phyloP scores from a whole-genome alignment of 2,797 vertebrate species.

The Centroberyx gerrardi region DNA sequence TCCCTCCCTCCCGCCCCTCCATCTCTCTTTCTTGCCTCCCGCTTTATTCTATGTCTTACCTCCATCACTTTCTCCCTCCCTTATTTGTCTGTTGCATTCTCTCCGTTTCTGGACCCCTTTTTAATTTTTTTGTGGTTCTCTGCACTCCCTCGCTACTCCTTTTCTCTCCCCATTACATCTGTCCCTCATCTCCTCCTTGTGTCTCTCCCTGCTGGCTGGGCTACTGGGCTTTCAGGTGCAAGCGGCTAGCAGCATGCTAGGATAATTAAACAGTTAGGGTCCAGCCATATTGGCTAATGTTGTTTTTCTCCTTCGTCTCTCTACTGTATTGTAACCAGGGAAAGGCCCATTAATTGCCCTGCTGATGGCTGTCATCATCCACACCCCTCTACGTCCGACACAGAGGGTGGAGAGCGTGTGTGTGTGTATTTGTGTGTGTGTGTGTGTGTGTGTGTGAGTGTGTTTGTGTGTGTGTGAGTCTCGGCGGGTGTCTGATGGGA shows the following conservation, averaged over 20 bases:
- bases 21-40: constrained; percentile 61
- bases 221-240: constrained; percentile 39
- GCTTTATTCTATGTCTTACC: constrained; percentile 54
- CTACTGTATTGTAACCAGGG: constrained; percentile 61
- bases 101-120: constrained; percentile 37
- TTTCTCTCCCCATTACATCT: constrained; percentile 7
- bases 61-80: constrained; percentile 57
- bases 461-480: constrained; percentile 55
- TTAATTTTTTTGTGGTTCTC: constrained; percentile 25
- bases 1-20: constrained; percentile 43
- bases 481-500: constrained; percentile 85
- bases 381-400: constrained; percentile 57
- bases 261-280: constrained; percentile 65
- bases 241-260: constrained; percentile 44
- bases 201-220: constrained; percentile 28
- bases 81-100: constrained; percentile 40
- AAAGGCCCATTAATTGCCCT: constrained; percentile 69
- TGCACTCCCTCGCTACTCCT: constrained; percentile 11
- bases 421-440: constrained; percentile 48
- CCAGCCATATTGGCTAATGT: constrained; percentile 61
- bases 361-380: constrained; percentile 74
- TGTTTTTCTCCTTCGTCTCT: constrained; percentile 53
- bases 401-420: constrained; percentile 52
- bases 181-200: constrained; percentile 9
- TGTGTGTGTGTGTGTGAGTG: constrained; percentile 40